phyloP scores from a whole-genome alignment of 2,888 invertebrate genomes.

The Noctuana brunneofusca region DNA sequence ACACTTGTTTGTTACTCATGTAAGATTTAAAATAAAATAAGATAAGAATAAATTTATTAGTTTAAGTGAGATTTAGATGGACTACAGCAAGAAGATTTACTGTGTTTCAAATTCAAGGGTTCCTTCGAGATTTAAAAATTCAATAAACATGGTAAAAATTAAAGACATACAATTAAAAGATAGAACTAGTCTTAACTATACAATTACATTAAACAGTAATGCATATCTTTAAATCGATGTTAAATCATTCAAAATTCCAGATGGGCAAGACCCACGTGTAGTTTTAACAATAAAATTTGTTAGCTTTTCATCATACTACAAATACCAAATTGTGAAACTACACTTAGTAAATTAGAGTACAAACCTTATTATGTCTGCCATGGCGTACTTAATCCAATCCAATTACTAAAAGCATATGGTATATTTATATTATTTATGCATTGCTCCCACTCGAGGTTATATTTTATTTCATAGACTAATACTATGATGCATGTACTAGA shows the following conservation, averaged over 20 bases:
- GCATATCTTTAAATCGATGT: background rate
- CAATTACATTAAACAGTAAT: background rate
- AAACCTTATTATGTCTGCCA: slow-evolving; percentile 74
- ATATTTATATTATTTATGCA: slow-evolving; percentile 14
- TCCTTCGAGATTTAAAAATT: too few relatives aligned
- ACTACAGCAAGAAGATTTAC: too few relatives aligned
- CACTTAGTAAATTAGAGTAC: slow-evolving; percentile 14
- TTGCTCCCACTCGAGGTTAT: slow-evolving; percentile 23
- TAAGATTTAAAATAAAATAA: too few relatives aligned
- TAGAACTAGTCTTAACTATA: too few relatives aligned
- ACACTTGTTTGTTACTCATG: too few relatives aligned
- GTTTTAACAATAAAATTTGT: background rate
- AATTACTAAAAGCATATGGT: slow-evolving; percentile 30
- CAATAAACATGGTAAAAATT: too few relatives aligned
- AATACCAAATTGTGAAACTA: background rate
- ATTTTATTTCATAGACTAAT: slow-evolving; percentile 7
- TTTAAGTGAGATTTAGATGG: too few relatives aligned
- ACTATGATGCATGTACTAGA: too few relatives aligned
- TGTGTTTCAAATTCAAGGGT: too few relatives aligned
- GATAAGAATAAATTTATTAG: too few relatives aligned
- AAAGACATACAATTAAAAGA: too few relatives aligned
- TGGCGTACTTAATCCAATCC: slow-evolving; percentile 38
- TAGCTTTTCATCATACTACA: background rate
- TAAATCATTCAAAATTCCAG: background rate
- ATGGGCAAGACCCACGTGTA: background rate